A percentile compares a stretch with the other conserved stretches of the same genome.
Conservation (phyloP, 2,888 invertebrate genomes). For the Perizoma flavofasciatum region DNA sequence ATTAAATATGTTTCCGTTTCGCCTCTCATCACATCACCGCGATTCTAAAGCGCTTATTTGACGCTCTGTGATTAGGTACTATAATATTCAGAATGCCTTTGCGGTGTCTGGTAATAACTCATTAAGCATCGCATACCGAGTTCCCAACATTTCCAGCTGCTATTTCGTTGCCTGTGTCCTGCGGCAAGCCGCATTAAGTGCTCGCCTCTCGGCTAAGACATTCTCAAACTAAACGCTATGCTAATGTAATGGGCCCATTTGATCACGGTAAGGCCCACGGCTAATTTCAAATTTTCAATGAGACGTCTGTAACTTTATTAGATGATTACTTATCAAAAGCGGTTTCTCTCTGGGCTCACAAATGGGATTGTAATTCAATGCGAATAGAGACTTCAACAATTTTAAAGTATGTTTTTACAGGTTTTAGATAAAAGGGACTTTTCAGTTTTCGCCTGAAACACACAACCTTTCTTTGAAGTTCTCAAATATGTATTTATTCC, state of each 20-base stretch:
- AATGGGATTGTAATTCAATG: conserved; percentile 36
- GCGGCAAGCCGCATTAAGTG: conserved; percentile 57
- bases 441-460: conserved; percentile 3
- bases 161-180: conserved; percentile 39
- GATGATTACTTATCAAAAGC: conserved; percentile 52
- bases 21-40: too few species aligned
- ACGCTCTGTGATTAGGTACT: too few species aligned
- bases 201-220: conserved; percentile 57
- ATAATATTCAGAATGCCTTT: too few species aligned
- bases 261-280: conserved; percentile 72
- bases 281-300: conserved; percentile 78
- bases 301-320: conserved; percentile 71
- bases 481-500: conserved; percentile 1
- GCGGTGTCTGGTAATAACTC: too few species aligned
- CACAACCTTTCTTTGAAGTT: conserved; percentile 10
- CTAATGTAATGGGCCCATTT: conserved; percentile 81
- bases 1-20: too few species aligned
- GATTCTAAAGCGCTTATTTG: too few species aligned
- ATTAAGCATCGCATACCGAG: too few species aligned
- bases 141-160: conserved; percentile 17
- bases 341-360: conserved; percentile 34
- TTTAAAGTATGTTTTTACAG: conserved; percentile 19
- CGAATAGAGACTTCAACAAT: conserved; percentile 37
- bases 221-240: conserved; percentile 79
- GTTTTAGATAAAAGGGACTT: conserved; percentile 14